phyloP scores from a whole-genome alignment of 2,797 vertebrate genomes.

The Sebastes diaconus region DNA sequence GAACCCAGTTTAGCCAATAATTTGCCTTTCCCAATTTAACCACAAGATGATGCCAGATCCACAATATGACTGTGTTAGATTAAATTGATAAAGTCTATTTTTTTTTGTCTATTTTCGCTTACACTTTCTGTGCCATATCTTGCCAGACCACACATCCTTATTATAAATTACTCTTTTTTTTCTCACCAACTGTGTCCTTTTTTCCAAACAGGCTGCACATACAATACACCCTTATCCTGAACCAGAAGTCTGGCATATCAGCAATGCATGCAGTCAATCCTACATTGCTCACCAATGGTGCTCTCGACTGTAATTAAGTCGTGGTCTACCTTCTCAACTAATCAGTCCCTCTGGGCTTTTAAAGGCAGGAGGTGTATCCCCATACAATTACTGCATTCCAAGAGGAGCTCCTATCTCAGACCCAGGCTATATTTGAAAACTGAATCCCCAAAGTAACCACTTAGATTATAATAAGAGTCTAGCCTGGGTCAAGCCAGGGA shows the following conservation, averaged over 20 bases:
- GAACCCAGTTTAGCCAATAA: not conserved
- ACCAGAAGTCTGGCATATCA: not conserved
- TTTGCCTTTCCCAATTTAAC: conserved; percentile 13
- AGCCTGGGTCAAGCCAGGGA: not conserved
- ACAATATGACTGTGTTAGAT: not conserved
- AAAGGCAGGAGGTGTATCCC: conserved; percentile 42
- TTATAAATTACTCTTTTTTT: not conserved
- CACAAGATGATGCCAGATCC: conserved; percentile 60
- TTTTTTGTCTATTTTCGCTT: not conserved
- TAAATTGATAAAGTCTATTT: not conserved
- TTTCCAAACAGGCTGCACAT: not conserved
- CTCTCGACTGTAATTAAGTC: conserved; percentile 55
- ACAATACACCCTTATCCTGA: not conserved
- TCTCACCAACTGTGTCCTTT: not conserved
- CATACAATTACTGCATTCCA: conserved; percentile 32
- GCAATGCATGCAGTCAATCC: not conserved
- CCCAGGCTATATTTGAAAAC: conserved; percentile 34
- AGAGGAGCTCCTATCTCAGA: conserved; percentile 20
- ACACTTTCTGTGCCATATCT: not conserved
- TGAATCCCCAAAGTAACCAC: conserved; percentile 15
- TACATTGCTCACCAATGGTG: conserved; percentile 24
- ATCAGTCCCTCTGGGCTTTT: conserved; percentile 58
- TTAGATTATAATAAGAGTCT: conserved; percentile 13
- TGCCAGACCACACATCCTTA: not conserved
- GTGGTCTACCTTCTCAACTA: conserved; percentile 33